A percentile compares a stretch with the other conserved stretches of the same genome.
These are phyloP conservation scores for Dicerorhinus sumatrensis DNA, from an alignment of 2,113 vertebrate genomes.

Conservation along the genomic window DNA sequence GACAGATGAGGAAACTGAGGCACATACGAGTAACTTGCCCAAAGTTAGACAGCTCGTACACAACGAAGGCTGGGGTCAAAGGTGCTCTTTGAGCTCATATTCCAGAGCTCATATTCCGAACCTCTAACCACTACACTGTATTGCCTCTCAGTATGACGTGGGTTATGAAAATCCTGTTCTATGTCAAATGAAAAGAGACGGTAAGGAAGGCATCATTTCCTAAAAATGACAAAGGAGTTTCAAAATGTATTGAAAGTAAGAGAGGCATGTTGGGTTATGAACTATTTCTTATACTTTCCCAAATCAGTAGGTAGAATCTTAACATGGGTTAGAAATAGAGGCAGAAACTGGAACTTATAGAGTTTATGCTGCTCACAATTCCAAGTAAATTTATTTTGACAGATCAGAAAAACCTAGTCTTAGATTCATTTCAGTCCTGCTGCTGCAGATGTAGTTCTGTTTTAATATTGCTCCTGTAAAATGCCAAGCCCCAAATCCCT, in stretches of 20 bases:
- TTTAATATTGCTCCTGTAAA: conserved; percentile 47
- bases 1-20: conserved; percentile 6
- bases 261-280: neutral
- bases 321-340: neutral
- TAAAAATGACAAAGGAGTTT: conserved; percentile 1
- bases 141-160: neutral
- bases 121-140: neutral
- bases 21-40: neutral
- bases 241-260: neutral
- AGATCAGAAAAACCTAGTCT: conserved; percentile 49
- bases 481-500: conserved; percentile 45
- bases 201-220: conserved; percentile 1
- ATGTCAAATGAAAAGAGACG: neutral
- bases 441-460: conserved; percentile 17
- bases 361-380: conserved; percentile 47
- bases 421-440: neutral
- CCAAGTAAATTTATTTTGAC: conserved; percentile 68
- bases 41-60: neutral
- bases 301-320: conserved; percentile 1
- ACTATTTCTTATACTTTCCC: conserved; percentile 22
- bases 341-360: neutral
- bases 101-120: neutral
- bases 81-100: neutral
- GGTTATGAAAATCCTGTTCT: neutral
- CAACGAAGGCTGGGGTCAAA: neutral